Base-by-base conservation (phyloP, 2,113 vertebrate species). In the Globicephala melas region DNA sequence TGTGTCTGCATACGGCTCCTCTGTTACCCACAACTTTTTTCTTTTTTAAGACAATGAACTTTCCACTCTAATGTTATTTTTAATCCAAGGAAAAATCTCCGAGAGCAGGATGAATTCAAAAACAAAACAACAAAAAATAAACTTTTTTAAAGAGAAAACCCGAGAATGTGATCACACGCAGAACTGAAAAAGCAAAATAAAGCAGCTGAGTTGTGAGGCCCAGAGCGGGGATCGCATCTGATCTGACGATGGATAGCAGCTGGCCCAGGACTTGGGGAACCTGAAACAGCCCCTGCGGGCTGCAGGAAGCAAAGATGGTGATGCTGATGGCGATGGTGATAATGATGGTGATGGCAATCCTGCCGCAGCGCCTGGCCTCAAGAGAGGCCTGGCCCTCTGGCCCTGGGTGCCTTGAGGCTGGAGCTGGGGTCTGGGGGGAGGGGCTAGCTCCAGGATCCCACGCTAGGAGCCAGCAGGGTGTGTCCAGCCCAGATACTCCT, bases 141-240 rank as follows among this genome's bases (percentile, higher is more conserved):
- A 17, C 1, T 44, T n/a, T 33, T 55, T 82, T 28, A 13, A 77
- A 79, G 67, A 60, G 25, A n/a, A 71, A 74, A 23, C 7, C 47
- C 21, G 53, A n/a, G n/a, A 33, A 80, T 12, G 55, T 13, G 14
- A 31, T 76, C 18, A 0, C 50, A 28, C 0, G 2, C n/a, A 65
- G 67, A 79, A 58, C 5, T 38, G 28, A 58, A 44, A 44, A 87
- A n/a, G 38, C 55, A 74, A 85, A 76, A 21, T 17, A 18, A 41
- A 86, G 62, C 50, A n/a, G 67, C 11, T 4, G 15, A 15, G 62
- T 1, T 11, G 31, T 8, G 63, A 60, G 67, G 73, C 20, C 65
- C 2, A 0, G 26, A 1, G 9, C 25, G 62, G 0, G 25, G n/a
- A 26, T 0, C 5, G 28, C 20, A 50, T 28, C 62, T 15, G 14